Evolutionary conservation across 2,113 vertebrate species (phyloP).

Genomic region (Gopherus flavomarginatus): DNA sequence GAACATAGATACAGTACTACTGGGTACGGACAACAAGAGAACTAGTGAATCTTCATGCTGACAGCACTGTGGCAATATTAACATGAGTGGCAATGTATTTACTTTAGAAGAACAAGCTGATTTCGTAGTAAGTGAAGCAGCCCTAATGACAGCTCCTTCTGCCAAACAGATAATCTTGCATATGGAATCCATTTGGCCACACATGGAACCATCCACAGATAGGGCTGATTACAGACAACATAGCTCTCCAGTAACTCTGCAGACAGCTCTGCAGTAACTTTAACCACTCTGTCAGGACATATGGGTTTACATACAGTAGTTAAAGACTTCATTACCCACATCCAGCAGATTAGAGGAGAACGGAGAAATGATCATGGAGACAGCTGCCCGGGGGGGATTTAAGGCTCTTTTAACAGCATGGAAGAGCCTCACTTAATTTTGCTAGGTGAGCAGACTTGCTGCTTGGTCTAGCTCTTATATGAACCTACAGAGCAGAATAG

Average conservation of each 20-base stretch:
- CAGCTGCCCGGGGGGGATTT: too few species aligned
- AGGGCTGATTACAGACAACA: background rate
- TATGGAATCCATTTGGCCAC: constrained; percentile 55
- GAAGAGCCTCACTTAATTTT: background rate
- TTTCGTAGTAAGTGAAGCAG: constrained; percentile 13
- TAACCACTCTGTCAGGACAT: constrained; percentile 1
- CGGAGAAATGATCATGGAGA: background rate
- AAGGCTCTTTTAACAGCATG: background rate
- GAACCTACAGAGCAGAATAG: background rate
- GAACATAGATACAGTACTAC: background rate
- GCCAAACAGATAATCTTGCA: constrained; percentile 31
- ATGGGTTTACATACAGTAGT: background rate
- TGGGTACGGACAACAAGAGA: background rate
- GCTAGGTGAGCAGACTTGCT: background rate
- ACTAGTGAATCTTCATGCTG: background rate
- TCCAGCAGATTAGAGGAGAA: constrained; percentile 9
- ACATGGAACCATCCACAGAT: constrained; percentile 33
- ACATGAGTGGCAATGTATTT: accelerated
- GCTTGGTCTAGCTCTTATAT: background rate
- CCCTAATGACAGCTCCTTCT: background rate
- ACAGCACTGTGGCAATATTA: background rate
- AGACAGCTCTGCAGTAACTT: background rate
- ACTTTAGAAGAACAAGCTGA: constrained; percentile 5
- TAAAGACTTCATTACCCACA: background rate
- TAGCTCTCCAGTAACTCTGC: background rate